A percentile compares a stretch with the other conserved stretches of the same genome.
These are phyloP conservation scores for Montifringilla adamsi DNA, from an alignment of 2,113 vertebrate species.

Conservation along the genomic window DNA sequence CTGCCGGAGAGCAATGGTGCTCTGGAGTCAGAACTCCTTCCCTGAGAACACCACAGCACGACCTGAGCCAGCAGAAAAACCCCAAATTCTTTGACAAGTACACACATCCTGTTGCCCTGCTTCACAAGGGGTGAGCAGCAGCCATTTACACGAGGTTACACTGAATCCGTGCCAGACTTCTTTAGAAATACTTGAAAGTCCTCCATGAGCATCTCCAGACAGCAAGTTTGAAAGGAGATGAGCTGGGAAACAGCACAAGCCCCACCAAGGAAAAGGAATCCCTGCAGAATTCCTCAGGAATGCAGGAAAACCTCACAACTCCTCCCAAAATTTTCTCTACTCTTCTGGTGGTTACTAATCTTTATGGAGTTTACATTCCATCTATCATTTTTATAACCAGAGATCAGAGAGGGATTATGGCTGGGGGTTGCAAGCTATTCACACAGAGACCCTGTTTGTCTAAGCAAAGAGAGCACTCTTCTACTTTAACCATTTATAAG, in stretches of 20 bases:
- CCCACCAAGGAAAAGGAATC: background rate
- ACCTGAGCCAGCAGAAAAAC: background rate
- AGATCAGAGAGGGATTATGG: constrained; percentile 54
- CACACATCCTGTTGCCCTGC: background rate
- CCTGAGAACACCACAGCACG: background rate
- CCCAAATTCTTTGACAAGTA: background rate
- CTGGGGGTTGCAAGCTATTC: constrained; percentile 8
- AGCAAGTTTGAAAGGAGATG: background rate
- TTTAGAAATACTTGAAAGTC: background rate
- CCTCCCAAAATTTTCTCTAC: constrained; percentile 8
- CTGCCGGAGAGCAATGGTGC: background rate
- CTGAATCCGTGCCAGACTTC: background rate
- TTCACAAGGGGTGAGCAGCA: background rate
- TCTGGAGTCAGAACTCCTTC: background rate
- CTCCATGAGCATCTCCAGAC: background rate
- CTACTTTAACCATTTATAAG: constrained; percentile 13
- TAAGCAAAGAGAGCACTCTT: constrained; percentile 4
- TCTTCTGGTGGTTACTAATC: constrained; percentile 29
- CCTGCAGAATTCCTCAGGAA: constrained; percentile 42
- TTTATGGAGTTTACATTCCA: constrained; percentile 63
- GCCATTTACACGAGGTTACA: background rate
- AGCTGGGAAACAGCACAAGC: background rate
- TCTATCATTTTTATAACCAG: constrained; percentile 59
- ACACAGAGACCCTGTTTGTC: constrained; percentile 42
- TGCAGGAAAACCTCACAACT: constrained; percentile 16